Evolutionary conservation across 2,888 invertebrate species (phyloP).

Genomic region (Chloroclysta siterata): DNA sequence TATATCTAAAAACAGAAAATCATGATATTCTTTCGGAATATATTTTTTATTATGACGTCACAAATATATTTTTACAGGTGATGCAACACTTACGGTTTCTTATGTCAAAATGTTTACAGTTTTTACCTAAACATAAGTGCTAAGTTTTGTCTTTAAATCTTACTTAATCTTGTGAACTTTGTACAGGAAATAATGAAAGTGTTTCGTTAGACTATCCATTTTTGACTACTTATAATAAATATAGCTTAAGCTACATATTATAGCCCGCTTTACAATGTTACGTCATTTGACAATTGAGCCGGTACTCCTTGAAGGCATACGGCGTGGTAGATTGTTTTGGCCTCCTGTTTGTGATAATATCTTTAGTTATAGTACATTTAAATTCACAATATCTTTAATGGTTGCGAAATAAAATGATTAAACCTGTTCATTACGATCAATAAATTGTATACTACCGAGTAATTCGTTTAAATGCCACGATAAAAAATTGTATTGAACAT

Average conservation of each 20-base stretch:
- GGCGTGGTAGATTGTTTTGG: background rate
- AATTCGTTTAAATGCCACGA: slow-evolving; percentile 25
- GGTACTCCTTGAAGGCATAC: background rate
- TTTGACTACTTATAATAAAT: too few species aligned
- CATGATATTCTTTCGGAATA: background rate
- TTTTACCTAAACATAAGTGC: too few species aligned
- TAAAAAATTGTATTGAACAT: slow-evolving; percentile 13
- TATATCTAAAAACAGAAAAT: background rate
- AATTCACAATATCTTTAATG: background rate
- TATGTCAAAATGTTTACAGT: too few species aligned
- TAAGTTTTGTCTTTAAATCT: too few species aligned
- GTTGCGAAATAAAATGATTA: slow-evolving; percentile 9
- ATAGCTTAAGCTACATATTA: too few species aligned
- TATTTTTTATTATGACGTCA: background rate
- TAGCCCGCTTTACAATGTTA: slow-evolving; percentile 13
- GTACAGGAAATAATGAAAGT: too few species aligned
- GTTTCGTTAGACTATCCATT: too few species aligned
- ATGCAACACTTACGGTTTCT: too few species aligned
- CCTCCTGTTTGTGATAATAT: background rate
- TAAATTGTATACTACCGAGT: slow-evolving; percentile 15
- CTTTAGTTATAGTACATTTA: background rate
- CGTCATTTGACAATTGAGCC: slow-evolving; percentile 6
- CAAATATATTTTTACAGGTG: background rate
- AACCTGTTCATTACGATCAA: slow-evolving; percentile 19
- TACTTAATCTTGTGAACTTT: too few species aligned